Conservation (phyloP, 2,888 invertebrate genomes). For the Parthenolecanium corni region DNA sequence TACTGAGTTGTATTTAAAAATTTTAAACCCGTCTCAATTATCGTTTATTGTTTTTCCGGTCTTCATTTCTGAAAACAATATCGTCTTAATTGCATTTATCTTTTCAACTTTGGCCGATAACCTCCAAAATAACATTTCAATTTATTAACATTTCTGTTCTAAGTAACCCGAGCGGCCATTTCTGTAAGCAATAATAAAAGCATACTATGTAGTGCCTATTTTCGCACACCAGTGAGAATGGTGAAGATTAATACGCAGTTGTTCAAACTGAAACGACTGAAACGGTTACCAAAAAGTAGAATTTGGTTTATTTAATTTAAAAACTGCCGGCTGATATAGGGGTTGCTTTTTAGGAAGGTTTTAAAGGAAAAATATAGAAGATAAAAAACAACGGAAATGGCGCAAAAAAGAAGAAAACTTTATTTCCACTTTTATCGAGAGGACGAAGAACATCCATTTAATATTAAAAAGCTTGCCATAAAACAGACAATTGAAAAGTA, state of each 20-base stretch:
- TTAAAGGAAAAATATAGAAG: no score
- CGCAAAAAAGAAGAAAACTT: slow-evolving; percentile 8
- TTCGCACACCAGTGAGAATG: slow-evolving; percentile 1
- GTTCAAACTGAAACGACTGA: slow-evolving; percentile 7
- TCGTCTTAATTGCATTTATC: no score
- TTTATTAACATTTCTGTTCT: no score
- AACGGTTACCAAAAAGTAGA: slow-evolving; percentile 19
- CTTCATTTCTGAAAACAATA: no score
- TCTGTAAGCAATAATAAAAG: no score
- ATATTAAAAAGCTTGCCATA: slow-evolving; percentile 24
- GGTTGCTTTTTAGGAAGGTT: no score
- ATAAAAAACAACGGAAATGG: background rate
- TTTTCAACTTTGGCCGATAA: no score
- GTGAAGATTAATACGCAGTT: background rate
- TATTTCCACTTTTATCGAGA: slow-evolving; percentile 16
- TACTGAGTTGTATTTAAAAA: no score
- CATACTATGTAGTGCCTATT: background rate
- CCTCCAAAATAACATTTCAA: no score
- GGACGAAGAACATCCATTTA: slow-evolving; percentile 20
- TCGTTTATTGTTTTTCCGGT: no score
- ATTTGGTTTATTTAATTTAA: slow-evolving; percentile 26
- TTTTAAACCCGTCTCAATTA: no score
- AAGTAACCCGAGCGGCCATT: no score
- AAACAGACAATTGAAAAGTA: slow-evolving; percentile 28
- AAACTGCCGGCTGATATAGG: slow-evolving; percentile 10